A percentile compares a stretch with the other conserved stretches of the same genome.
These are phyloP conservation scores for Bucorvus abyssinicus DNA, from an alignment of 2,797 vertebrate genomes.

Conservation along the genomic window DNA sequence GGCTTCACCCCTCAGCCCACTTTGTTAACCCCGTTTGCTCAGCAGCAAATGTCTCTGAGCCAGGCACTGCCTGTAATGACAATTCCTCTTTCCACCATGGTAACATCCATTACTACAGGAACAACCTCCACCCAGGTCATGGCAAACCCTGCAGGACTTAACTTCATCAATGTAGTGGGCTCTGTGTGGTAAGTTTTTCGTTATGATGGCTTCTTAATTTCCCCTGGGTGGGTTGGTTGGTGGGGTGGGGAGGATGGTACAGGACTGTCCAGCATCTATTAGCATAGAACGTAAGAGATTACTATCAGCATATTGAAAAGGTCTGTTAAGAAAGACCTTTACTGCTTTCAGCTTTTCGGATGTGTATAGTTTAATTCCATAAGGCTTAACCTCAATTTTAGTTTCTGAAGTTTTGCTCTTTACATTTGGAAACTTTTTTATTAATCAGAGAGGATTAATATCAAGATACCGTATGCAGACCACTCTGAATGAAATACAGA, in stretches of 20 bases:
- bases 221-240: not conserved
- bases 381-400: not conserved
- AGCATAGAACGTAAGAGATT: not conserved
- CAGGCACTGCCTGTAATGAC: constrained; percentile 94
- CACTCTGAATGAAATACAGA: not conserved
- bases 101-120: constrained; percentile 85
- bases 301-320: not conserved
- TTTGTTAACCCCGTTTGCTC: constrained; percentile 89
- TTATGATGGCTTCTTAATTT: not conserved
- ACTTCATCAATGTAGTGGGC: constrained; percentile 97
- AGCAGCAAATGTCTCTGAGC: constrained; percentile 92
- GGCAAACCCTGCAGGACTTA: constrained; percentile 91
- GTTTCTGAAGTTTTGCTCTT: not conserved
- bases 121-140: constrained; percentile 91
- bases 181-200: constrained; percentile 88
- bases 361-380: not conserved
- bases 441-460: not conserved
- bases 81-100: constrained; percentile 94
- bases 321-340: not conserved
- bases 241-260: not conserved
- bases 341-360: not conserved
- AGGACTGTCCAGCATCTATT: not conserved
- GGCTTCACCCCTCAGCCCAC: constrained; percentile 86
- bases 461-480: not conserved
- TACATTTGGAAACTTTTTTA: not conserved